A percentile compares a stretch with the other conserved stretches of the same genome.
These are phyloP conservation scores for Physella acuta DNA, from an alignment of 1,140 invertebrate genomes.

Conservation along the genomic window DNA sequence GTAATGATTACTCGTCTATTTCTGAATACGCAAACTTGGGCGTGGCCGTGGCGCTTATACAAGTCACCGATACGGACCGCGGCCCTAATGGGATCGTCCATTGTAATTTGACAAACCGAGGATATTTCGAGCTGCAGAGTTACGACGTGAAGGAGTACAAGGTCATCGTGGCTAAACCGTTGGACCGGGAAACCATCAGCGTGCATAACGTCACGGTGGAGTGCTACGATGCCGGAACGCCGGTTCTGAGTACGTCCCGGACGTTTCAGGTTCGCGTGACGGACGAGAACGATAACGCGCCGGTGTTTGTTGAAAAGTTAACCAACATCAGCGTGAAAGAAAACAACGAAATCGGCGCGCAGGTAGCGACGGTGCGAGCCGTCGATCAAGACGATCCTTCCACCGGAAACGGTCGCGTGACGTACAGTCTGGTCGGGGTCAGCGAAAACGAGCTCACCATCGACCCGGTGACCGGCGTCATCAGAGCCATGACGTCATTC, in stretches of 20 bases:
- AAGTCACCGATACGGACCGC: constrained; percentile 44
- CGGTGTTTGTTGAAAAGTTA: constrained; percentile 66
- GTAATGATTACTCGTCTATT: constrained; percentile 30
- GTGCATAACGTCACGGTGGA: constrained; percentile 77
- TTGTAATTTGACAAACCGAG: constrained; percentile 34
- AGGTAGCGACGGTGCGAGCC: constrained; percentile 71
- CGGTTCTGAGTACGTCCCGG: constrained; percentile 73
- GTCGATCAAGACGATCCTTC: constrained; percentile 80
- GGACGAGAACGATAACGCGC: constrained; percentile 89
- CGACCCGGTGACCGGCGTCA: constrained; percentile 25
- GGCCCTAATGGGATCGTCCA: constrained; percentile 45
- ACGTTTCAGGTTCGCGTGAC: constrained; percentile 78
- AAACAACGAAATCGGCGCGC: constrained; percentile 42
- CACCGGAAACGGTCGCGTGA: constrained; percentile 35
- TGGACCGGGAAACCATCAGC: constrained; percentile 77
- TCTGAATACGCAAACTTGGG: constrained; percentile 44
- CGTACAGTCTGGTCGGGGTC: constrained; percentile 34
- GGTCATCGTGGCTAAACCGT: constrained; percentile 59
- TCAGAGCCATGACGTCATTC: constrained; percentile 31
- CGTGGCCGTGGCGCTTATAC: constrained; percentile 44
- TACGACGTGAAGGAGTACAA: constrained; percentile 49
- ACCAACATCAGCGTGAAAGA: constrained; percentile 39
- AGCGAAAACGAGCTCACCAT: constrained; percentile 27
- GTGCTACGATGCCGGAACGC: constrained; percentile 77
- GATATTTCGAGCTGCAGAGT: constrained; percentile 44